Conservation (phyloP, 2,113 vertebrate genomes). For the Alaudala cheleensis region DNA sequence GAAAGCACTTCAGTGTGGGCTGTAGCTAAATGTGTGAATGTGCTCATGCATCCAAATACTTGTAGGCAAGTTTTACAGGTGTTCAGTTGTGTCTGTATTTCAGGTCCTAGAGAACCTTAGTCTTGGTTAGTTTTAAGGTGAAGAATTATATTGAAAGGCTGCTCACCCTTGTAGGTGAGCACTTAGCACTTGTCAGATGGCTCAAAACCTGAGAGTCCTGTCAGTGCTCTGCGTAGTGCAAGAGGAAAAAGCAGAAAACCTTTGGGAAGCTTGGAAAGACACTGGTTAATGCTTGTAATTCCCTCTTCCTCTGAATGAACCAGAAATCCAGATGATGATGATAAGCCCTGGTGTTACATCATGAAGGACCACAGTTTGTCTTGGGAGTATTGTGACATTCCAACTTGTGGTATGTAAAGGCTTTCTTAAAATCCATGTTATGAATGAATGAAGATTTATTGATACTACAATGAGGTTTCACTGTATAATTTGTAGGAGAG, state of each 20-base stretch:
- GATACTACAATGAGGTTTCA: background rate
- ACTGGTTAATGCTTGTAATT: background rate
- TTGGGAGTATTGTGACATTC: conserved; percentile 88
- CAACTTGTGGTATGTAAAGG: conserved; percentile 73
- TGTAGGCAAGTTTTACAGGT: conserved; percentile 21
- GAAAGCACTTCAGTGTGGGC: conserved; percentile 35
- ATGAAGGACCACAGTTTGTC: conserved; percentile 80
- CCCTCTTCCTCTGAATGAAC: background rate
- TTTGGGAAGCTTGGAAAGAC: background rate
- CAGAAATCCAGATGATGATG: conserved; percentile 91
- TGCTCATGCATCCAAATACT: conserved; percentile 1
- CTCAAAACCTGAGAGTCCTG: background rate
- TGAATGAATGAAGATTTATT: background rate
- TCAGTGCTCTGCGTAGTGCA: background rate
- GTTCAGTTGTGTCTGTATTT: background rate
- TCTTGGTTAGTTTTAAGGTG: background rate
- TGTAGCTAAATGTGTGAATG: background rate
- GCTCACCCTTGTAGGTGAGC: background rate
- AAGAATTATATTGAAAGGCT: background rate
- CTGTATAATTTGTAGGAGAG: background rate
- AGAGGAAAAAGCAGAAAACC: background rate
- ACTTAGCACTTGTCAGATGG: background rate
- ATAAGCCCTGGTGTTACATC: conserved; percentile 91
- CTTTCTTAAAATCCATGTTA: background rate
- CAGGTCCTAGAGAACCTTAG: background rate